phyloP scores from a whole-genome alignment of 2,888 invertebrate species.

The Microdon myrmicae region DNA sequence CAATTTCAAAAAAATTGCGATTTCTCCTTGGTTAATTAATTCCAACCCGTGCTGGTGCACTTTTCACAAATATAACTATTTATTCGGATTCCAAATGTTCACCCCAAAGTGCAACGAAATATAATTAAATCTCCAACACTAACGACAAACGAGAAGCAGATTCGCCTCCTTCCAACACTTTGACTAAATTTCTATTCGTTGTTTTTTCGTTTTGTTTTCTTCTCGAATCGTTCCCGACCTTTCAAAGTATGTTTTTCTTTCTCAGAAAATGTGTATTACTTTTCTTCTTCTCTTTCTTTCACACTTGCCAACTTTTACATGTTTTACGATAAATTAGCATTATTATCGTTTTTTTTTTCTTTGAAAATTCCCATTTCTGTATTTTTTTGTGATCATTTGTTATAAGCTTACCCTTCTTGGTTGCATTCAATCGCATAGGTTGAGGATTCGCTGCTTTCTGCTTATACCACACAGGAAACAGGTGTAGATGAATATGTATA shows the following conservation, averaged over 20 bases:
- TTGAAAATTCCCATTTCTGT: no score
- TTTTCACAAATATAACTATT: no score
- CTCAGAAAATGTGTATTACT: no score
- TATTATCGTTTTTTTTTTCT: no score
- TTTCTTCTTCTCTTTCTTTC: conserved; percentile 1
- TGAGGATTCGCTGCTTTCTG: conserved; percentile 35
- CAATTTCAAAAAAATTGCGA: no score
- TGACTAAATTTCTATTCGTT: conserved; percentile 14
- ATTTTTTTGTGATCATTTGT: no score
- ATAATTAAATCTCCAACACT: conserved; percentile 27
- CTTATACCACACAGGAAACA: conserved; percentile 35
- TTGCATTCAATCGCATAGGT: conserved; percentile 32
- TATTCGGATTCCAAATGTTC: no score
- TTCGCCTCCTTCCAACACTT: conserved; percentile 14
- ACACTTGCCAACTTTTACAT: no score
- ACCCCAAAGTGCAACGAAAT: no score
- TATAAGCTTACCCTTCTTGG: conserved; percentile 45
- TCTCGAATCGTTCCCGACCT: conserved; percentile 24
- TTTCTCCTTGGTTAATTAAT: no score
- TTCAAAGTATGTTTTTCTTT: conserved; percentile 15
- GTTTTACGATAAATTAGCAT: no score
- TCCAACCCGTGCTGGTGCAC: no score
- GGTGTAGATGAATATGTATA: conserved; percentile 19
- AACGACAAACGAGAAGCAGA: conserved; percentile 17
- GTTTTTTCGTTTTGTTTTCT: conserved; percentile 21